Evolutionary conservation across 2,797 vertebrate species (phyloP), one percentile per base, ranked within the genome.

Genomic region (Ptychadena robeensis): DNA sequence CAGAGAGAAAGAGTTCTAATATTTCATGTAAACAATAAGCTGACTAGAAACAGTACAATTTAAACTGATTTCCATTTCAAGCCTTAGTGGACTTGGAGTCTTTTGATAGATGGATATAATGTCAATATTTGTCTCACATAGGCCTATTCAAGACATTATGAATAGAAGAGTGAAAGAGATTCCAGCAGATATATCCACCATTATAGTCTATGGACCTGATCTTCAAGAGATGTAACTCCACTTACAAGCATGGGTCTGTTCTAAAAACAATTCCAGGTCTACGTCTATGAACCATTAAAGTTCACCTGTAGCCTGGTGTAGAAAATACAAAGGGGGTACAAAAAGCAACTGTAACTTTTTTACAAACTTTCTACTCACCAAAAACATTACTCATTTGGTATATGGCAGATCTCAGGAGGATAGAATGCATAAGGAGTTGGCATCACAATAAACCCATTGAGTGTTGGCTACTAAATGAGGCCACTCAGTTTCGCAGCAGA

Each of bases 1-100:
- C 37, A 64, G 28, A 68, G 63, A 37, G 44, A n/a, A 53, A 79
- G 69, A 28, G 37, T 84, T 84, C 76, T 66, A 79, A 84, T 79
- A 80, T 74, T 59, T 76, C 14, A 65, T 22, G 65, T 32, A 84
- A 80, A 84, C 82, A 84, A 28, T 70, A 80, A 75, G 61, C 76
- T 34, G 57, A 22, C 71, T n/a, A 66, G 71, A 79, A 65, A 61
- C 34, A 35, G 10, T 64, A 22, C 38, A 30, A 73, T 83, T 83
- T 68, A 73, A 73, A 83, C 59, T 68, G 3, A 73, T 72, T 71
- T 48, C 18, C 27, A 44, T 48, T 34, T 71, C 73, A 77, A 65
- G 66, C 73, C 63, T 37, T 30, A 38, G 40, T 53, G 30, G 53
- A 35, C 11, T 15, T 28, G 4, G 37, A 32, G 18, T 63, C 37